Evolutionary conservation across 2,888 invertebrate genomes (phyloP), one percentile per base, ranked within the genome.

Genomic region (Yponomeuta cagnagella): DNA sequence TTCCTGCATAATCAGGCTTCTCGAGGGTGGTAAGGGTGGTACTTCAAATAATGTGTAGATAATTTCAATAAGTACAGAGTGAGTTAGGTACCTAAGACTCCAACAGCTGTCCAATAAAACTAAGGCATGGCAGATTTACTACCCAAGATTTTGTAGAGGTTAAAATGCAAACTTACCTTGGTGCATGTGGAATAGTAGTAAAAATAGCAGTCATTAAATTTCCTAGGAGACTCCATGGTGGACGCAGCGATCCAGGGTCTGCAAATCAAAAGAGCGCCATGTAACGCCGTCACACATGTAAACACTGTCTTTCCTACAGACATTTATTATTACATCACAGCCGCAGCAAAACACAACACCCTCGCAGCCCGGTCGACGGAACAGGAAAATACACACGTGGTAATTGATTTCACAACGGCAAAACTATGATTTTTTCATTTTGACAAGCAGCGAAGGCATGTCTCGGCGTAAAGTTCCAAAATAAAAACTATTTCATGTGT

Each of bases 121-220:
- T 15, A 15, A 58, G 52, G 52, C 52, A 58, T 58, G 52, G 52
- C 52, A 58, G 15, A 15, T 15, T 5, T 12, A 5, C 52, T 4
- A 15, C 52, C 52, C 52, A 58, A 58, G 12, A 15, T 58, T 15
- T 58, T 12, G 52, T 43, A 5, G 52, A 58, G 52, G 52, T 58
- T 58, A 58, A 58, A 30, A 23, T 65, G 33, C 43, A 48, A 37
- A 68, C 90, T 90, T 90, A 97, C 97, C 95, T 97, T 97, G 75
- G 94, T 94, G 86, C 97, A 97, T 74, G 95, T 96, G 72, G 97
- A 97, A 85, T 97, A 97, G 85, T 96, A 97, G 89, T 95, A 97
- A 92, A 97, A 97, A 89, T 97, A 97, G 88, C 97, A 97, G 87
- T 97, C 97, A 87, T 96, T 95, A 86, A 95, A 95, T 92, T 95